phyloP scores from a whole-genome alignment of 2,797 vertebrate genomes.

The Holocentrus rufus region DNA sequence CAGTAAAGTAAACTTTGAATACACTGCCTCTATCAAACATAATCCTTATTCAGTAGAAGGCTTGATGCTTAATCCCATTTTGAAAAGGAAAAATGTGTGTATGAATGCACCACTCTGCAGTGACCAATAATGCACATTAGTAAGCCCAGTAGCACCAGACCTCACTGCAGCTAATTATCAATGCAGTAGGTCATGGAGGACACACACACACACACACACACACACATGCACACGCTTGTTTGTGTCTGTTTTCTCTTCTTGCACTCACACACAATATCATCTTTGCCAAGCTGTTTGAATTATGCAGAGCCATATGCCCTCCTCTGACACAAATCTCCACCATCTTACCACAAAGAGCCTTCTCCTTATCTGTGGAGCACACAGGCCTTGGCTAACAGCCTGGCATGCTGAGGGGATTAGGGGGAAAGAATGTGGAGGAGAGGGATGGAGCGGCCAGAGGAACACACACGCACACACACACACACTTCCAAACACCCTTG shows the following conservation, averaged over 20 bases:
- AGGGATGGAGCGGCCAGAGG: constrained; percentile 20
- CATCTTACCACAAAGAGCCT: constrained; percentile 63
- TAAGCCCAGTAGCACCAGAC: neutral
- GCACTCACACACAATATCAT: constrained; percentile 16
- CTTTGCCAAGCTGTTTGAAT: constrained; percentile 49
- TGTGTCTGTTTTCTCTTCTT: constrained; percentile 24
- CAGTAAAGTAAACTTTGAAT: constrained; percentile 44
- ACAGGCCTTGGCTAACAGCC: constrained; percentile 53
- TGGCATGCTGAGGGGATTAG: constrained; percentile 65
- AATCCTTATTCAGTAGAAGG: constrained; percentile 51
- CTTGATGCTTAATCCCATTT: constrained; percentile 44
- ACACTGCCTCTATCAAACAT: constrained; percentile 23
- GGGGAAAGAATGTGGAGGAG: constrained; percentile 51
- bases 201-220: constrained; percentile 18
- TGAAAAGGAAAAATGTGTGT: constrained; percentile 22
- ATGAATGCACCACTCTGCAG: constrained; percentile 15
- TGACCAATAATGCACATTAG: neutral
- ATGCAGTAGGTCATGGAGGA: constrained; percentile 43
- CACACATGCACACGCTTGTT: neutral
- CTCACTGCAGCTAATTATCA: constrained; percentile 7
- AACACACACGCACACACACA: constrained; percentile 26
- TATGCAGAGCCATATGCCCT: constrained; percentile 67
- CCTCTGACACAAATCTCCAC: constrained; percentile 68
- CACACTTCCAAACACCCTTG: constrained; percentile 5
- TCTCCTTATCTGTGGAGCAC: constrained; percentile 66